Evolutionary conservation across 2,888 invertebrate genomes (phyloP).

Genomic region (Chirona hameri): DNA sequence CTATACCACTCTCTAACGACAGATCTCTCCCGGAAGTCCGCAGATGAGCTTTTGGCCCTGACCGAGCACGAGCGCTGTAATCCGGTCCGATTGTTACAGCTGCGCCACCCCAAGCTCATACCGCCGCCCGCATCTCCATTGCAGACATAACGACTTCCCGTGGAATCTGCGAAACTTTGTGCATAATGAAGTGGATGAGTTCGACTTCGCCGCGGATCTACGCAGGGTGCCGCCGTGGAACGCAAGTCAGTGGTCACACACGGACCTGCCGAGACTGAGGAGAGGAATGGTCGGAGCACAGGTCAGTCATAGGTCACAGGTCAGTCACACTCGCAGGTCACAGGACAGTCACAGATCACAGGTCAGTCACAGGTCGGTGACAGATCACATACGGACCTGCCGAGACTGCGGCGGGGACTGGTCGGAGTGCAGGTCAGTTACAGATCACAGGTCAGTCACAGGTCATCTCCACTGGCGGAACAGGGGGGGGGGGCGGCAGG

Average conservation of each 20-base stretch:
- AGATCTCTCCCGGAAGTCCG: too few species aligned
- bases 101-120: too few species aligned
- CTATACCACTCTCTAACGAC: too few species aligned
- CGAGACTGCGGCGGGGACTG: slow-evolving; percentile 71
- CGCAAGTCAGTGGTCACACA: slow-evolving; percentile 82
- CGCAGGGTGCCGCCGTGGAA: slow-evolving; percentile 75
- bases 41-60: too few species aligned
- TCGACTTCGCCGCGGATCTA: slow-evolving; percentile 68
- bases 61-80: too few species aligned
- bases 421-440: slow-evolving; percentile 76
- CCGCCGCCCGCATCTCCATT: neutral
- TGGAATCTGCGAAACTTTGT: slow-evolving; percentile 87
- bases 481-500: too few species aligned
- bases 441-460: too few species aligned
- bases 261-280: slow-evolving; percentile 79
- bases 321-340: slow-evolving; percentile 50
- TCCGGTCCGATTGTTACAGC: too few species aligned
- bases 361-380: too few species aligned
- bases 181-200: slow-evolving; percentile 79
- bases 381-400: slow-evolving; percentile 66
- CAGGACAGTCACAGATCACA: too few species aligned
- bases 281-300: slow-evolving; percentile 82
- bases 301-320: slow-evolving; percentile 56
- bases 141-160: slow-evolving; percentile 75
- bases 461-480: too few species aligned